A percentile compares a stretch with the other conserved stretches of the same genome.
Evolutionary conservation across 2,797 vertebrate species (phyloP).

Genomic region (Petrocephalus sullivani): DNA sequence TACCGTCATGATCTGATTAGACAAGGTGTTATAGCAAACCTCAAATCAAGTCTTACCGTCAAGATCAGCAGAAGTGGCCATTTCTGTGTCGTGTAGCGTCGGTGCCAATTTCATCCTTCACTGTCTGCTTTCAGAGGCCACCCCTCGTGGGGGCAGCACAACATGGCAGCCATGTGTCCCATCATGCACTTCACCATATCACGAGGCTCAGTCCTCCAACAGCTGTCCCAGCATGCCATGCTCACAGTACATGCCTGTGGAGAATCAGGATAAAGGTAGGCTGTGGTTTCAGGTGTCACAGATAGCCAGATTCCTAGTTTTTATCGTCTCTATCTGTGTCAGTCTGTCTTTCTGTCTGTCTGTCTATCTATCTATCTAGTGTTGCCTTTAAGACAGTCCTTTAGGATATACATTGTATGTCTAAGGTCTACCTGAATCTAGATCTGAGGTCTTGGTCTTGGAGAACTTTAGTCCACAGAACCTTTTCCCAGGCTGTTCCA

Average conservation of each 20-base stretch:
- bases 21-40: not conserved
- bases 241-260: slow-evolving; percentile 41
- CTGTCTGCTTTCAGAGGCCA: slow-evolving; percentile 51
- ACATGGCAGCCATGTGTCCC: slow-evolving; percentile 51
- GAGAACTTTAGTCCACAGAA: not conserved
- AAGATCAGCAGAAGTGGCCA: not conserved
- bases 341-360: too few relatives aligned
- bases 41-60: not conserved
- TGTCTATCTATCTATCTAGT: not conserved
- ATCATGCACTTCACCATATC: slow-evolving; percentile 55
- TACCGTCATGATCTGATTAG: not conserved
- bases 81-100: not conserved
- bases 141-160: slow-evolving; percentile 41
- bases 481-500: not conserved
- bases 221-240: slow-evolving; percentile 56
- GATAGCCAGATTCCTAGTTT: not conserved
- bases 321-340: not conserved
- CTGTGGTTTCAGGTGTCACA: not conserved
- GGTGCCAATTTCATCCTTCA: slow-evolving; percentile 1
- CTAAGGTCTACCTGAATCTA: not conserved
- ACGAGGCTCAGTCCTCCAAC: slow-evolving; percentile 50
- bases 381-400: not conserved
- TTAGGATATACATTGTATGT: not conserved
- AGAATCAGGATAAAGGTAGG: slow-evolving; percentile 34
- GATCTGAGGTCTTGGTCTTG: not conserved